These are phyloP conservation scores for Drosophila malerkotliana DNA, from an alignment of 1,140 invertebrate species.

Conservation along the genomic window DNA sequence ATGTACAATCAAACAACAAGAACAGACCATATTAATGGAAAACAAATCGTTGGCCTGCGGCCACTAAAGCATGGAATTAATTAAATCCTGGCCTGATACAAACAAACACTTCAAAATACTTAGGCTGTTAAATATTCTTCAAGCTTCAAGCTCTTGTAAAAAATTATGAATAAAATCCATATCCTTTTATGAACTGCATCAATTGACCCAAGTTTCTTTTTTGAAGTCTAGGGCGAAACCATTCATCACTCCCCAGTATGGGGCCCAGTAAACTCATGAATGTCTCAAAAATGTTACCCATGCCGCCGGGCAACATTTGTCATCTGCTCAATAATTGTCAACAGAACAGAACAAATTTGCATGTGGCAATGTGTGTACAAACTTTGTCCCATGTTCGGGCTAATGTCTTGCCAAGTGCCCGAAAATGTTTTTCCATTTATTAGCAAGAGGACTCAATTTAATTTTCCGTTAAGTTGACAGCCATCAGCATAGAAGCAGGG, in stretches of 20 bases:
- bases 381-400: slow-evolving; percentile 30
- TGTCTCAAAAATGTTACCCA: slow-evolving; percentile 19
- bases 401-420: slow-evolving; percentile 62
- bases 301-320: slow-evolving; percentile 51
- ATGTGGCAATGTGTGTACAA: slow-evolving; percentile 27
- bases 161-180: background rate
- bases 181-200: background rate
- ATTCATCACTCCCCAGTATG: slow-evolving; percentile 25
- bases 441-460: slow-evolving; percentile 76
- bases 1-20: slow-evolving; percentile 1
- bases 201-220: slow-evolving; percentile 17
- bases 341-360: slow-evolving; percentile 39
- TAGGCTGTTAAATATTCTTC: background rate
- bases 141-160: background rate
- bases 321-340: slow-evolving; percentile 78
- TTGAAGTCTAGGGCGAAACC: slow-evolving; percentile 7
- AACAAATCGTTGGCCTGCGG: background rate
- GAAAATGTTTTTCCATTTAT: slow-evolving; percentile 76
- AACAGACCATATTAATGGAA: background rate
- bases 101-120: no score
- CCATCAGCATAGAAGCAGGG: slow-evolving; percentile 1
- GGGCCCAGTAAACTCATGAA: background rate
- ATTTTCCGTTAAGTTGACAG: slow-evolving; percentile 72
- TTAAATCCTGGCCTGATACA: background rate
- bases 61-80: background rate